phyloP scores from a whole-genome alignment of 2,888 invertebrate genomes.

The Pristionchus exspectatus region DNA sequence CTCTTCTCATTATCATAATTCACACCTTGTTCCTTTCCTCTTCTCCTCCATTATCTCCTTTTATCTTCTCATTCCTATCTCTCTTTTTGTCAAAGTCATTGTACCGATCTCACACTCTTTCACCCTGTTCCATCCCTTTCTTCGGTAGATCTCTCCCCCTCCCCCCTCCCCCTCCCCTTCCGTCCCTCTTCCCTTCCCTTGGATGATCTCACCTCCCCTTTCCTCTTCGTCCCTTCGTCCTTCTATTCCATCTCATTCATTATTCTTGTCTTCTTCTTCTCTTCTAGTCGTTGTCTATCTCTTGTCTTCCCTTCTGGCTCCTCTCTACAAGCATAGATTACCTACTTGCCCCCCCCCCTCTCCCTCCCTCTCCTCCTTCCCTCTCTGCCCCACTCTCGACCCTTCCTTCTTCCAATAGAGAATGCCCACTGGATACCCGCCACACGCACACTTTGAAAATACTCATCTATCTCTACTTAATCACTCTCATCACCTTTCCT shows the following conservation, averaged over 20 bases:
- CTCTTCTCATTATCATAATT: constrained; percentile 38
- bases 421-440: constrained; percentile 3
- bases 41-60: neutral
- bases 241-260: constrained; percentile 52
- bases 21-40: constrained; percentile 32
- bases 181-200: neutral
- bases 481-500: neutral
- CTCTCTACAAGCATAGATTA: constrained; percentile 19
- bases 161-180: neutral
- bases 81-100: neutral
- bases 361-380: constrained; percentile 1
- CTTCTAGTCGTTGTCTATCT: constrained; percentile 36
- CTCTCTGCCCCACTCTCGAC: neutral
- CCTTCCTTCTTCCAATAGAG: neutral
- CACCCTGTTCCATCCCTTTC: neutral
- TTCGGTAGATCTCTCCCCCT: neutral
- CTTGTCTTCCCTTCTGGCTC: neutral
- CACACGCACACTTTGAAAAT: neutral
- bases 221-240: constrained; percentile 25
- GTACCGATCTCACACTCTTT: constrained; percentile 3
- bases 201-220: constrained; percentile 18
- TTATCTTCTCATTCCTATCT: constrained; percentile 36
- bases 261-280: constrained; percentile 26
- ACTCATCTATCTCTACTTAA: neutral
- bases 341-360: neutral